Percentiles rank a stretch among this genome's conserved stretches.
Evolutionary conservation across 1,140 invertebrate genomes (phyloP).

Genomic region (Brachionus rubens): DNA sequence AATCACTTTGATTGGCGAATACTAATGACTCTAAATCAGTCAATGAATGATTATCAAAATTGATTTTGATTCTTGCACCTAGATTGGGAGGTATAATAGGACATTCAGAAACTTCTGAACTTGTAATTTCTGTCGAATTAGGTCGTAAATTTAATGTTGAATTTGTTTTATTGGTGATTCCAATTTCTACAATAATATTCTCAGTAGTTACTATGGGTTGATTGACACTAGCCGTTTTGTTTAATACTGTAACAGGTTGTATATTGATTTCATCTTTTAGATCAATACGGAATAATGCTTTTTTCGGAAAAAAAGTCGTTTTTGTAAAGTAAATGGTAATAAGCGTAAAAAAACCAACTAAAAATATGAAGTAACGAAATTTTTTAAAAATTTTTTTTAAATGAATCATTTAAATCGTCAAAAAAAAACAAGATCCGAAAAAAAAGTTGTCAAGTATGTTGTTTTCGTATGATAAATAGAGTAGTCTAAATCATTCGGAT

Average conservation of each 20-base stretch:
- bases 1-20: not conserved
- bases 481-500: too few relatives aligned
- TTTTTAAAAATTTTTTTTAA: slow-evolving; percentile 17
- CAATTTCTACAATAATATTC: not conserved
- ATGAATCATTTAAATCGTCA: not conserved
- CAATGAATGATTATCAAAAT: not conserved
- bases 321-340: not conserved
- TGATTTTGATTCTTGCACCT: not conserved
- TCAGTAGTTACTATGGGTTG: too few relatives aligned
- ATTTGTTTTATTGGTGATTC: not conserved
- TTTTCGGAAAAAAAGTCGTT: not conserved
- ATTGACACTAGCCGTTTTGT: too few relatives aligned
- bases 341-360: not conserved
- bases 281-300: not conserved
- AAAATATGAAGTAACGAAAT: not conserved
- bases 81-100: slow-evolving; percentile 28
- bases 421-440: too few relatives aligned
- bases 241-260: not conserved
- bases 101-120: not conserved
- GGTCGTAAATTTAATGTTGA: too few relatives aligned
- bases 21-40: not conserved
- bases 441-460: too few relatives aligned
- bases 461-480: too few relatives aligned
- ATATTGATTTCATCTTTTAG: not conserved
- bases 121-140: not conserved